Conservation (phyloP, 2,888 invertebrate species). For the Scotopteryx bipunctaria region DNA sequence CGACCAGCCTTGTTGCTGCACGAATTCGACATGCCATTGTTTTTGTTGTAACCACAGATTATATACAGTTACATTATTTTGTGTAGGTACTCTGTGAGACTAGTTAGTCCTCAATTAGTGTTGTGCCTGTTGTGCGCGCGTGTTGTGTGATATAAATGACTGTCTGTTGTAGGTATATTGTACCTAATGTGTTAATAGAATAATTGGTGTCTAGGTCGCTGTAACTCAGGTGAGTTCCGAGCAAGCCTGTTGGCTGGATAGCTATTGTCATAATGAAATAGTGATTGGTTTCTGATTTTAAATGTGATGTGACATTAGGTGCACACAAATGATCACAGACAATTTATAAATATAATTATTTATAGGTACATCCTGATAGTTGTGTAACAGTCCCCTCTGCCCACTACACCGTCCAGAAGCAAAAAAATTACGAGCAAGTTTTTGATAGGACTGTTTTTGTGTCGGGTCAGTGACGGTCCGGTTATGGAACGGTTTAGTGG, state of each 20-base stretch:
- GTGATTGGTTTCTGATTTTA: too few species aligned
- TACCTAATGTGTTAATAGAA: constrained; percentile 1
- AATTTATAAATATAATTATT: too few species aligned
- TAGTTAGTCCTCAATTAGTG: constrained; percentile 9
- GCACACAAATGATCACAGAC: too few species aligned
- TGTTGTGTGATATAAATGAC: constrained; percentile 7
- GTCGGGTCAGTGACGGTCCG: too few species aligned
- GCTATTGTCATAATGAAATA: too few species aligned
- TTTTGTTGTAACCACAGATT: constrained; percentile 5
- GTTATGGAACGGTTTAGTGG: too few species aligned
- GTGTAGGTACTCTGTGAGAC: not conserved
- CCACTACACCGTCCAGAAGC: too few species aligned
- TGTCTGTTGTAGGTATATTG: constrained; percentile 2
- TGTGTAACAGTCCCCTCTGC: too few species aligned
- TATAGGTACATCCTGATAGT: too few species aligned
- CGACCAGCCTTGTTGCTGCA: constrained; percentile 8
- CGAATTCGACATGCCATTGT: constrained; percentile 17
- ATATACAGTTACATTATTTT: not conserved
- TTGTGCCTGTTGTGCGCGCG: constrained; percentile 3
- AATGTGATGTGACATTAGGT: too few species aligned
- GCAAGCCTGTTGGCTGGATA: not conserved
- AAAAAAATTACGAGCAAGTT: too few species aligned
- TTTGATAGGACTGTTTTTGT: too few species aligned
- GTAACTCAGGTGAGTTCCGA: constrained; percentile 21
- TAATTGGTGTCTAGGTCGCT: constrained; percentile 26